Conservation (phyloP, 37 sponge, comb jelly and placozoan genomes). For the Sycon ciliatum region DNA sequence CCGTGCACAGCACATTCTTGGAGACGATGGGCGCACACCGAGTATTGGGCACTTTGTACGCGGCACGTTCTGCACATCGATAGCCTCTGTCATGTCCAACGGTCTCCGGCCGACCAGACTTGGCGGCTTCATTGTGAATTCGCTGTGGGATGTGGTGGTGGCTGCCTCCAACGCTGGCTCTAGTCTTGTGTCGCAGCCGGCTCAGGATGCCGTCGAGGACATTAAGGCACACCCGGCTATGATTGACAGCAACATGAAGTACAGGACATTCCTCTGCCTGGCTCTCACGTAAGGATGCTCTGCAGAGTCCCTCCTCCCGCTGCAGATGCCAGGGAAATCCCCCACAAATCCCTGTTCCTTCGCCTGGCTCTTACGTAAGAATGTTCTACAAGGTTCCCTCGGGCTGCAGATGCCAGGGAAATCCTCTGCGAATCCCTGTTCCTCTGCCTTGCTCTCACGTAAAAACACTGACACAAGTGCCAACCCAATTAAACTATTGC, state of each 20-base stretch:
- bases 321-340: too few relatives aligned
- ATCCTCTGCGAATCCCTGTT: too few relatives aligned
- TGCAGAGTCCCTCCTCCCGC: too few relatives aligned
- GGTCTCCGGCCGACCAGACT: constrained; percentile 47
- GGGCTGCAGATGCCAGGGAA: too few relatives aligned
- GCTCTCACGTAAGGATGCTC: constrained; percentile 22
- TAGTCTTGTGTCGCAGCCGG: not conserved
- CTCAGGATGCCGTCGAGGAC: constrained; percentile 6
- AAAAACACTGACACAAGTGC: too few relatives aligned
- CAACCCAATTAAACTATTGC: too few relatives aligned
- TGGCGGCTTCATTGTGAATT: constrained; percentile 45
- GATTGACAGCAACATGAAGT: constrained; percentile 49
- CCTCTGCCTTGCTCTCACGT: too few relatives aligned
- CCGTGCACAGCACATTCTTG: not conserved
- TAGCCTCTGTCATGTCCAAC: constrained; percentile 50
- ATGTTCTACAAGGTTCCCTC: too few relatives aligned
- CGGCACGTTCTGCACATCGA: constrained; percentile 43
- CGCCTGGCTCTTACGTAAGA: too few relatives aligned
- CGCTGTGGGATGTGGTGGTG: constrained; percentile 58
- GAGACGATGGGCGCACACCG: constrained; percentile 22
- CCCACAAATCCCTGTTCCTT: too few relatives aligned
- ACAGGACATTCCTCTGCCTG: constrained; percentile 51
- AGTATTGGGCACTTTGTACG: constrained; percentile 55
- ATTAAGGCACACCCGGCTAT: constrained; percentile 27
- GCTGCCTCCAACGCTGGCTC: constrained; percentile 2